phyloP scores from a whole-genome alignment of 2,888 invertebrate genomes.

The Halictus quadricinctus region DNA sequence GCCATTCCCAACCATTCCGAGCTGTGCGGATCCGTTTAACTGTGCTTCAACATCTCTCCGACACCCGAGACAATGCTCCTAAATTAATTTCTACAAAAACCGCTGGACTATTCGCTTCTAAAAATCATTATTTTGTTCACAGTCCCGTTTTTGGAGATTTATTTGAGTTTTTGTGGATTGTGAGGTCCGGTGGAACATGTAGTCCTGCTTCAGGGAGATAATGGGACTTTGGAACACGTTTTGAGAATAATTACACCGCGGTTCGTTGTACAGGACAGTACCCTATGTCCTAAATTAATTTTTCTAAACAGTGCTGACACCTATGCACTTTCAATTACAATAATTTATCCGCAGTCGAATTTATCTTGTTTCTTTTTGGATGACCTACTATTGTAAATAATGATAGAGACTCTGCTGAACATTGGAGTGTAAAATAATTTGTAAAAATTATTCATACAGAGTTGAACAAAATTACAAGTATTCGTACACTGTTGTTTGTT shows the following conservation, averaged over 20 bases:
- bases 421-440: neutral
- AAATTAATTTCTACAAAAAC: neutral
- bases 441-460: neutral
- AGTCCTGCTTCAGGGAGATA: neutral
- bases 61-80: neutral
- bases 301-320: too few relatives aligned
- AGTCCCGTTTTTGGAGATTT: neutral
- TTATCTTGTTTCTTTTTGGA: too few relatives aligned
- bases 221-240: neutral
- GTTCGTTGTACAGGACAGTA: neutral
- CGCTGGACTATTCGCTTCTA: neutral
- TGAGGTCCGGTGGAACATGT: too few relatives aligned
- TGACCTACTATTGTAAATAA: too few relatives aligned
- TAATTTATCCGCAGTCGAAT: too few relatives aligned
- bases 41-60: slow-evolving; percentile 33
- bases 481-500: too few relatives aligned
- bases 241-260: neutral
- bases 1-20: neutral
- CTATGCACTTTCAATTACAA: too few relatives aligned
- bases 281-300: neutral
- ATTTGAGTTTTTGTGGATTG: neutral
- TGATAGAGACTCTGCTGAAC: too few relatives aligned
- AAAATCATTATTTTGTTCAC: neutral
- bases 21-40: slow-evolving; percentile 50
- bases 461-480: too few relatives aligned